Evolutionary conservation across 2,797 vertebrate species (phyloP), one percentile per base, ranked within the genome.

Genomic region (Acipenser transmontanus): DNA sequence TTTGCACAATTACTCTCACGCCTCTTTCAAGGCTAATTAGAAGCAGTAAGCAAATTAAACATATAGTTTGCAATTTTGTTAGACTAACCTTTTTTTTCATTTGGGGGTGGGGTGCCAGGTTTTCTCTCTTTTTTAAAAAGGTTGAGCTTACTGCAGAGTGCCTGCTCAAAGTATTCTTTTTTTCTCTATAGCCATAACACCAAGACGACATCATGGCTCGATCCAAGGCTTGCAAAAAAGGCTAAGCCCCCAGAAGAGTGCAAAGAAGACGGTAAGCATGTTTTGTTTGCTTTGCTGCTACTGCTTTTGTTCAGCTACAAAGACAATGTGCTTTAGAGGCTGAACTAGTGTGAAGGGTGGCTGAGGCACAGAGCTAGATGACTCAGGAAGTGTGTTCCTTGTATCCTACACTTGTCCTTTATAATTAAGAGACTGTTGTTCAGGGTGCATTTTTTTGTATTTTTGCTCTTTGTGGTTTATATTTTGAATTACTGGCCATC

Each of bases 151-250:
- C 64, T 61, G 34, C 34, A 34, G 34, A 3, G 34, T 34, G 34
- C 34, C 34, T 3, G 34, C 34, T 34, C 34, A 34, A 34, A 34
- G 34, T 34, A 34, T 34, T 34, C 34, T 34, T 34, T 34, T 70
- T 93, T 88, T 89, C 89, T 90, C 87, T 91, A 79, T 91, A 98
- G 96, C 91, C 96, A 99, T 93, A 98, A 98, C 92, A 98, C 95
- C 87, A 98, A 98, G 94, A 99, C 97, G 77, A 98, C 96, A 81
- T 99, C 97, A 87, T 98, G 96, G 97, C 91, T 99, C 88, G 96
- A 99, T 93, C 96, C 96, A 73, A 92, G 96, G 84, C 92, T 98
- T 78, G 96, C 96, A 82, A 98, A 97, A 93, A 98, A 97, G 90
- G 95, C 96, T 77, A 99, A 99, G 83, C 96, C 94, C 75, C 95